Evolutionary conservation across 2,888 invertebrate species (phyloP).

Genomic region (Oxystoma pomonae): DNA sequence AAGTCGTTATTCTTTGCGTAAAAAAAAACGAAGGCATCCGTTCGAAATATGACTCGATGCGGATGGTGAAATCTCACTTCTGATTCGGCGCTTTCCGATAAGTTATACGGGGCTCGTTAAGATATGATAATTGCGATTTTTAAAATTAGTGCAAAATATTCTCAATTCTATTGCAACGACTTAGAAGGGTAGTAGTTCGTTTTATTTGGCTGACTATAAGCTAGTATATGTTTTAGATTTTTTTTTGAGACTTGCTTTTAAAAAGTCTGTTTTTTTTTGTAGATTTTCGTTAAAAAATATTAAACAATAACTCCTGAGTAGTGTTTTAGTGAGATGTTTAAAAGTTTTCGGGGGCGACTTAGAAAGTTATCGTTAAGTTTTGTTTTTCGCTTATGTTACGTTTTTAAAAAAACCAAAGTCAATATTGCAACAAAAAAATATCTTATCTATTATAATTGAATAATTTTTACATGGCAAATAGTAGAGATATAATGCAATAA

Average conservation of each 20-base stretch:
- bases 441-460: not conserved
- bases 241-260: not conserved
- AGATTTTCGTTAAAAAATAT: not conserved
- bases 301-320: too few species aligned
- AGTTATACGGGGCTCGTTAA: too few species aligned
- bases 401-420: conserved; percentile 31
- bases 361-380: not conserved
- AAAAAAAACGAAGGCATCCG: too few species aligned
- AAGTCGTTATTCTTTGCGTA: too few species aligned
- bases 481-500: not conserved
- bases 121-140: not conserved
- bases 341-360: not conserved
- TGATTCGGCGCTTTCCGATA: too few species aligned
- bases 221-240: too few species aligned
- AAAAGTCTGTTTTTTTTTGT: not conserved
- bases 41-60: too few species aligned
- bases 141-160: not conserved
- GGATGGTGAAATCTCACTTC: too few species aligned
- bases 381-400: not conserved
- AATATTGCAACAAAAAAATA: conserved; percentile 28
- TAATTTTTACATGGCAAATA: conserved; percentile 22
- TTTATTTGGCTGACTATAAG: not conserved
- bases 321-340: too few species aligned
- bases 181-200: not conserved
- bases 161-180: not conserved